A percentile compares a stretch with the other conserved stretches of the same genome.
Evolutionary conservation across 1,140 invertebrate species (phyloP).

Genomic region (Eupeodes corollae): DNA sequence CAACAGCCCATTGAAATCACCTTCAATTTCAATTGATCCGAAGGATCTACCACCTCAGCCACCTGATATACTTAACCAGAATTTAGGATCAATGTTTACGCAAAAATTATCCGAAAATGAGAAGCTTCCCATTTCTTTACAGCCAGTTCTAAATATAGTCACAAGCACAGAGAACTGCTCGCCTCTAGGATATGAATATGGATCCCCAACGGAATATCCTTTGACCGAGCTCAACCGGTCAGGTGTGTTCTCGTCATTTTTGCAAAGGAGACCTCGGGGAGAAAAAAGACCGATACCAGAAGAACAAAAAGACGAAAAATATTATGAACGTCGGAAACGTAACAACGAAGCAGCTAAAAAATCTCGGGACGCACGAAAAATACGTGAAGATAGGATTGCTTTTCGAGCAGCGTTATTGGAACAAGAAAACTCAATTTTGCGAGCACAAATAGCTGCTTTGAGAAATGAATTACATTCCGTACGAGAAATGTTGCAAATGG

Average conservation of each 20-base stretch:
- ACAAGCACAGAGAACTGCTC: neutral
- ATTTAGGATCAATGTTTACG: too few relatives aligned
- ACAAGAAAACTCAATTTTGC: slow-evolving; percentile 73
- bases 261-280: slow-evolving; percentile 51
- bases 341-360: slow-evolving; percentile 90
- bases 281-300: slow-evolving; percentile 80
- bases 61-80: too few relatives aligned
- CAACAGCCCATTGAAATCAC: neutral
- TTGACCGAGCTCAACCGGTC: slow-evolving; percentile 30
- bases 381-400: slow-evolving; percentile 71
- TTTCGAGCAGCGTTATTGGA: slow-evolving; percentile 67
- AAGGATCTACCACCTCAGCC: too few relatives aligned
- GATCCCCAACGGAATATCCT: slow-evolving; percentile 22
- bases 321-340: slow-evolving; percentile 71
- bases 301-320: slow-evolving; percentile 79
- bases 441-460: slow-evolving; percentile 65
- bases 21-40: neutral
- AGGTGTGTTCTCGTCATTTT: slow-evolving; percentile 28
- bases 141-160: too few relatives aligned
- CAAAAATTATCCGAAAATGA: too few relatives aligned
- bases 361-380: slow-evolving; percentile 71
- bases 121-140: too few relatives aligned
- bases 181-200: slow-evolving; percentile 14
- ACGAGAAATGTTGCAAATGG: slow-evolving; percentile 44
- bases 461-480: slow-evolving; percentile 68